Percentiles rank a stretch among this genome's conserved stretches.
Evolutionary conservation across 37 sponge, comb jelly and placozoan genomes (phyloP).

Genomic region (Theonella swinhoei): DNA sequence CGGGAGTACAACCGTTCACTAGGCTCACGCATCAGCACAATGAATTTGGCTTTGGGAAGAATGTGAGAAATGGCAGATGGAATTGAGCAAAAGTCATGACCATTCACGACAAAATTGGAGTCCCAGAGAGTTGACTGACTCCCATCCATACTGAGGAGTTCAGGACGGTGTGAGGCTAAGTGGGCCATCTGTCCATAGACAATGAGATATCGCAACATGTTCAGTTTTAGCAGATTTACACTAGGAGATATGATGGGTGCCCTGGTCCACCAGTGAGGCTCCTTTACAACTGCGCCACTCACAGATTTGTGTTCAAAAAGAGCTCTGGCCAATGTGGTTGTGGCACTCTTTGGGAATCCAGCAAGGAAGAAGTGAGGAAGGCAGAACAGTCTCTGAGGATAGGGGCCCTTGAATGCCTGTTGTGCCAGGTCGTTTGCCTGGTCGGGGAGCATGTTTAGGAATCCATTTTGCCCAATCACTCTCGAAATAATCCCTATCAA

Average conservation of each 20-base stretch:
- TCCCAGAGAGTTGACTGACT: constrained; percentile 63
- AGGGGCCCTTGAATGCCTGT: not conserved
- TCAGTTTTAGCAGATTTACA: constrained; percentile 6
- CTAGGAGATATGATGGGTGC: not conserved
- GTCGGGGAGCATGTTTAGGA: not conserved
- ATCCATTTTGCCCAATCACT: not conserved
- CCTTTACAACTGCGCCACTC: not conserved
- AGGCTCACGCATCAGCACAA: constrained; percentile 66
- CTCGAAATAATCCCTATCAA: not conserved
- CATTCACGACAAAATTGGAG: constrained; percentile 14
- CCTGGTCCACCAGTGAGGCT: not conserved
- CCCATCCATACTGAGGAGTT: constrained; percentile 39
- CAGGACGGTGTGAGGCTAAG: not conserved
- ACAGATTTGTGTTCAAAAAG: constrained; percentile 13
- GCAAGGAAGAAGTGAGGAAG: constrained; percentile 47
- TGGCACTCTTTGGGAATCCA: constrained; percentile 53
- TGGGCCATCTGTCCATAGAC: not conserved
- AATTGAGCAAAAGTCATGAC: constrained; percentile 38
- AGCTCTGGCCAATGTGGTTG: constrained; percentile 13
- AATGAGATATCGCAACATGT: constrained; percentile 13
- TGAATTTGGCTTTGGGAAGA: constrained; percentile 57
- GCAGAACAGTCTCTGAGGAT: not conserved
- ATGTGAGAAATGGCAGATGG: constrained; percentile 45
- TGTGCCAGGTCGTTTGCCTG: not conserved
- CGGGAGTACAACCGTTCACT: constrained; percentile 28